Evolutionary conservation across 2,888 invertebrate genomes (phyloP).

Genomic region (Lepidocyrtinus sp.): DNA sequence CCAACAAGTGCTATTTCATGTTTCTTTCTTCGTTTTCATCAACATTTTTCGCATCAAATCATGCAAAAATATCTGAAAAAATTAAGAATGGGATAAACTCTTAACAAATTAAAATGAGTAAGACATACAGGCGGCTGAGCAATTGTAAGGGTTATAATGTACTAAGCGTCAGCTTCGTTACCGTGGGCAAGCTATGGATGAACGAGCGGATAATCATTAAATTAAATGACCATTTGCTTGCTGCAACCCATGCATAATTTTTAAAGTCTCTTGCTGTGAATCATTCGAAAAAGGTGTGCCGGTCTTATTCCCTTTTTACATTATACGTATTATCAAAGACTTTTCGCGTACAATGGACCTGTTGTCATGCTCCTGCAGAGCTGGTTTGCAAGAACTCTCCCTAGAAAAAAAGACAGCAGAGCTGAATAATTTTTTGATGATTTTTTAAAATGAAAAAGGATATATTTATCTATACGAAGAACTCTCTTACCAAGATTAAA

Average conservation of each 20-base stretch:
- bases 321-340: neutral
- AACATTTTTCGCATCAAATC: conserved; percentile 50
- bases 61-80: conserved; percentile 31
- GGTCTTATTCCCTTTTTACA: neutral
- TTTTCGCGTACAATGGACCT: neutral
- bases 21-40: conserved; percentile 46
- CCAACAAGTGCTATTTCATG: conserved; percentile 60
- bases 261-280: conserved; percentile 53
- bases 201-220: conserved; percentile 57
- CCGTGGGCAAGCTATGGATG: neutral
- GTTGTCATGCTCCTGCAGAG: neutral
- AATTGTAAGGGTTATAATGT: too few relatives aligned
- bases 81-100: neutral
- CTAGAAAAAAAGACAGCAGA: neutral
- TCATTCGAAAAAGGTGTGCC: conserved; percentile 60
- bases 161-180: too few relatives aligned
- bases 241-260: conserved; percentile 50
- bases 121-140: too few relatives aligned
- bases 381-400: neutral
- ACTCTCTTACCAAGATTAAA: neutral
- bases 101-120: too few relatives aligned
- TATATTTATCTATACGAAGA: neutral
- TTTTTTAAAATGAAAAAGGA: neutral
- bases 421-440: neutral
- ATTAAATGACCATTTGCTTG: conserved; percentile 57